Percentiles rank a stretch among this genome's conserved stretches.
Conservation (phyloP, 2,113 vertebrate genomes). For the Bufo gargarizans region DNA sequence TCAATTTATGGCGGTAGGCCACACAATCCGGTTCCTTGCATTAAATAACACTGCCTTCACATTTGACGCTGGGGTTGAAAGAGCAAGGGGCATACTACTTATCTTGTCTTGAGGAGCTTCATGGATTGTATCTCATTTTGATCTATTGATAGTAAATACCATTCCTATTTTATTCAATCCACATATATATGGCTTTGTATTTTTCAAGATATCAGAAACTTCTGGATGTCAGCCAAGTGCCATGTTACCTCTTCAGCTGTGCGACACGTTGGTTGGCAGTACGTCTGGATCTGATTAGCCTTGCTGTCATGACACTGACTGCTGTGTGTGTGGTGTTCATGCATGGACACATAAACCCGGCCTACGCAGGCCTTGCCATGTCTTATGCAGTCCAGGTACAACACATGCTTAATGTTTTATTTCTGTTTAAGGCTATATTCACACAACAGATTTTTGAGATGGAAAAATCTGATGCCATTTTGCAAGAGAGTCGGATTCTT, state of each 20-base stretch:
- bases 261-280: conserved; percentile 80
- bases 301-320: conserved; percentile 73
- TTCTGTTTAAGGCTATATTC: too few species aligned
- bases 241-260: conserved; percentile 80
- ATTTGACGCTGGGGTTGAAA: too few species aligned
- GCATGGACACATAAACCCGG: conserved; percentile 77
- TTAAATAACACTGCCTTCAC: too few species aligned
- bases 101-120: background rate
- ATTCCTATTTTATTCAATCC: background rate
- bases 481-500: too few species aligned
- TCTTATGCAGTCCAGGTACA: conserved; percentile 79
- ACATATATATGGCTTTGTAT: background rate
- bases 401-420: background rate
- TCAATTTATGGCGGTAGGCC: too few species aligned
- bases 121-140: background rate
- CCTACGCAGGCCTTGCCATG: conserved; percentile 79
- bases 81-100: background rate
- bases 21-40: too few species aligned
- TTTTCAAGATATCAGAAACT: conserved; percentile 76
- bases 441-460: too few species aligned
- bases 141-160: background rate
- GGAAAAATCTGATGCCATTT: too few species aligned
- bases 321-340: conserved; percentile 78
- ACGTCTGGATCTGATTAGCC: conserved; percentile 80
- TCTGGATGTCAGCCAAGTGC: conserved; percentile 79